Conservation (phyloP, 35 echinoderm and acorn worm species). For the Lytechinus pictus region DNA sequence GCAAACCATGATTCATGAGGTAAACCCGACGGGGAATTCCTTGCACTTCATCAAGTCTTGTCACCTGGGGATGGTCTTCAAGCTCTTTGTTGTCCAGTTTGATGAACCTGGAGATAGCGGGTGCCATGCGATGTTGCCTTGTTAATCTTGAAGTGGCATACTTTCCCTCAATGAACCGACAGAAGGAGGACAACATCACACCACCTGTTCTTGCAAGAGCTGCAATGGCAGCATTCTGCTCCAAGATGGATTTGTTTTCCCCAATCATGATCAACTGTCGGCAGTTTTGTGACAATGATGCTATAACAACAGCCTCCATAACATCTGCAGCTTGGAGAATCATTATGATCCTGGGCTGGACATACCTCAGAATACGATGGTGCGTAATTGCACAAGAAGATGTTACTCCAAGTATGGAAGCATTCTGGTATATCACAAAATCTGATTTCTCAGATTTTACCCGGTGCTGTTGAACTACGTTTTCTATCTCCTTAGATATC, state of each 20-base stretch:
- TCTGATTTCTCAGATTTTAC: neutral
- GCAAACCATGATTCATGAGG: constrained; percentile 67
- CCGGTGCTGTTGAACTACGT: constrained; percentile 4
- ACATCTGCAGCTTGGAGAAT: constrained; percentile 85
- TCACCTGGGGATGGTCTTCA: constrained; percentile 51
- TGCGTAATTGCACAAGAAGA: constrained; percentile 71
- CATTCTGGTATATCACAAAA: neutral
- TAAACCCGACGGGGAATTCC: constrained; percentile 67
- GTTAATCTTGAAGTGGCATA: constrained; percentile 48
- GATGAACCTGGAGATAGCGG: constrained; percentile 67
- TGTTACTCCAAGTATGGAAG: constrained; percentile 67
- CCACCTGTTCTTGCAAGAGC: constrained; percentile 66
- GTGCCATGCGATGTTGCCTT: constrained; percentile 80
- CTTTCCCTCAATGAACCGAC: constrained; percentile 61
- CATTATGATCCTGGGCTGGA: constrained; percentile 66
- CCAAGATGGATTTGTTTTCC: constrained; percentile 69
- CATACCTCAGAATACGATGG: constrained; percentile 44
- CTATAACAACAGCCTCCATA: constrained; percentile 71
- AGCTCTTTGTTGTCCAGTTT: constrained; percentile 56
- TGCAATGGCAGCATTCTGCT: constrained; percentile 68
- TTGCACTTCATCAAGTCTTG: constrained; percentile 42
- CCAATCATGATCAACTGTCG: constrained; percentile 87
- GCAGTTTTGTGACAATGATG: constrained; percentile 63
- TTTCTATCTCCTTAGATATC: constrained; percentile 10
- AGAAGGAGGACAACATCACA: constrained; percentile 76